phyloP scores from a whole-genome alignment of 2,888 invertebrate genomes.

The Mellilla xanthometata region DNA sequence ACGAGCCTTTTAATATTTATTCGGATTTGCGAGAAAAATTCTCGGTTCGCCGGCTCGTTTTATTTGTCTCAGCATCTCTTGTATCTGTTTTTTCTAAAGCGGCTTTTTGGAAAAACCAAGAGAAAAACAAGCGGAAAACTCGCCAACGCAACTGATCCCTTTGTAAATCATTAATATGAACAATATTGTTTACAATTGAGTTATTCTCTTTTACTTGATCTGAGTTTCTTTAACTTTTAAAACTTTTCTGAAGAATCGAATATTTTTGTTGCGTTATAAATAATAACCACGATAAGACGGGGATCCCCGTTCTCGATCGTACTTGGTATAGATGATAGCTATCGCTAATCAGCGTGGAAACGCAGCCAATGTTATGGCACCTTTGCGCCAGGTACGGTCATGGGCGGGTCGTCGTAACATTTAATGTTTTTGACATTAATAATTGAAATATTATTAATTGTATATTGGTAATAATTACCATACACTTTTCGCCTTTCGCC shows the following conservation, averaged over 20 bases:
- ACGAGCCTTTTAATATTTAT: slow-evolving; percentile 59
- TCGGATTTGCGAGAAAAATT: slow-evolving; percentile 48
- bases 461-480: too few relatives aligned
- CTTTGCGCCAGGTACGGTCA: too few relatives aligned
- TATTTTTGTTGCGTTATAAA: background rate
- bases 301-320: too few relatives aligned
- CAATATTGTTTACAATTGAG: slow-evolving; percentile 42
- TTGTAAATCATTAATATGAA: slow-evolving; percentile 55
- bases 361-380: too few relatives aligned
- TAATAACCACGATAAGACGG: too few relatives aligned
- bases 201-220: slow-evolving; percentile 16
- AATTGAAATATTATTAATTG: too few relatives aligned
- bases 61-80: slow-evolving; percentile 57
- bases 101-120: slow-evolving; percentile 45
- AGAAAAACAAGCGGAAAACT: slow-evolving; percentile 43
- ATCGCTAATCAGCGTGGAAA: too few relatives aligned
- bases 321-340: too few relatives aligned
- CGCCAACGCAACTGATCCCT: slow-evolving; percentile 41
- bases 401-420: too few relatives aligned
- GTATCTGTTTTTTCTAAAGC: slow-evolving; percentile 55
- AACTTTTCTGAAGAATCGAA: too few relatives aligned
- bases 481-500: too few relatives aligned
- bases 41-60: slow-evolving; percentile 40
- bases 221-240: background rate
- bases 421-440: too few relatives aligned